Base-by-base conservation (phyloP, 1,140 invertebrate species). In the Drosophila subobscura region DNA sequence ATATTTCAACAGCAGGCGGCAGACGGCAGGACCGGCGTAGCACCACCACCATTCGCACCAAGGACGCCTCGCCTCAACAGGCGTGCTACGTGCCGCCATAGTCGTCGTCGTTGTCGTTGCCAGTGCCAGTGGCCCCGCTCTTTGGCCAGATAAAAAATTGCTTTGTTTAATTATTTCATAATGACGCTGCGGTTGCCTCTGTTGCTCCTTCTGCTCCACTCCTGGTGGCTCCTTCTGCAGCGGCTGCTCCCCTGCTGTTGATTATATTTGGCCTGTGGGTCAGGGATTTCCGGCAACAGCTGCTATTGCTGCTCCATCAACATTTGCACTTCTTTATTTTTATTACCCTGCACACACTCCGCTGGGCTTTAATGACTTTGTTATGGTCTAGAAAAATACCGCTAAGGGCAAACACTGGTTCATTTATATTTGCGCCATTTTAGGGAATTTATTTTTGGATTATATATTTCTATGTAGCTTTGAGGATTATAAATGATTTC, bases 131-230 rank as follows among this genome's bases (percentile, higher is more conserved):
- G 5, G 16, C n/a, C 4, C 41, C 7, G 41, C 47, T 46, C 57
- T 22, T 49, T 49, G 44, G 46, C 68, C 53, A 86, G 72, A 86
- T 86, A 85, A 86, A 85, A 85, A 85, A 85, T 80, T 85, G 73
- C 81, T 85, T 85, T 85, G 81, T 85, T 86, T 80, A 85, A 85
- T 85, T 86, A 85, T 86, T 86, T 85, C 81, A 85, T 86, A 85
- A 85, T 85, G 81, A 85, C 81, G 79, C 77, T 86, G 84, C 83
- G 73, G 55, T 63, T 67, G 59, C 61, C 61, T 50, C 63, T 49
- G 66, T 46, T 55, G 51, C 50, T 33, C 29, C 8, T 10, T 10
- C 29, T 37, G 8, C 8, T 37, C 5, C 27, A 7, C 27, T 29
- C 27, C 27, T 29, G 27, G 27, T 7, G 10, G 10, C 10, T 37